Conservation (phyloP, 2,888 invertebrate species). For the Anthophora plumipes region DNA sequence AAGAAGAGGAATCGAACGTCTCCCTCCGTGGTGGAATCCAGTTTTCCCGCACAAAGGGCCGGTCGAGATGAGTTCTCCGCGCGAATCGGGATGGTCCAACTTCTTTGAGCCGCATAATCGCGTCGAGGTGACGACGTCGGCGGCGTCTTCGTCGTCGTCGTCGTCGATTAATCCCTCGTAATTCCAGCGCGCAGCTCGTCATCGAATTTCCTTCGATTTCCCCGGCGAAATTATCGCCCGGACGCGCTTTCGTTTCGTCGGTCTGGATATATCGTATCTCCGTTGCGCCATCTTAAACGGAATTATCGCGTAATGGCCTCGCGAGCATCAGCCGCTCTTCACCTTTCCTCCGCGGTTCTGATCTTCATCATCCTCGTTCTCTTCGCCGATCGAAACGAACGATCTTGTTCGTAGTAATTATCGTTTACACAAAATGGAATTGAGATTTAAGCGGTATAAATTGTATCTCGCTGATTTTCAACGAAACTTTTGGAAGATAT, state of each 20-base stretch:
- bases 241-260: constrained; percentile 52
- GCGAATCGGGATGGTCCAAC: neutral
- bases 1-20: neutral
- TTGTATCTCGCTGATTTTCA: constrained; percentile 43
- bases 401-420: constrained; percentile 52
- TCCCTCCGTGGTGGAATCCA: constrained; percentile 9
- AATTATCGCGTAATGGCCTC: constrained; percentile 65
- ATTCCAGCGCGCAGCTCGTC: constrained; percentile 47
- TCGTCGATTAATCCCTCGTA: constrained; percentile 67
- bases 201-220: constrained; percentile 64
- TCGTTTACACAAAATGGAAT: constrained; percentile 18
- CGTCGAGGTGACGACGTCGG: constrained; percentile 10
- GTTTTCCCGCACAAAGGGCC: constrained; percentile 29
- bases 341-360: constrained; percentile 24
- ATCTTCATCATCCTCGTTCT: constrained; percentile 49
- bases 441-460: constrained; percentile 37
- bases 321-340: constrained; percentile 20
- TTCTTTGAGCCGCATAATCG: constrained; percentile 65
- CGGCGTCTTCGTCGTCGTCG: constrained; percentile 34
- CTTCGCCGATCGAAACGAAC: constrained; percentile 35
- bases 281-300: constrained; percentile 61
- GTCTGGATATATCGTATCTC: constrained; percentile 53
- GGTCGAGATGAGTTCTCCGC: constrained; percentile 27
- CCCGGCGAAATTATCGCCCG: constrained; percentile 45
- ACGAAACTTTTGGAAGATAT: constrained; percentile 27